Evolutionary conservation across 2,888 invertebrate genomes (phyloP).

Genomic region (Diarsia rubi): DNA sequence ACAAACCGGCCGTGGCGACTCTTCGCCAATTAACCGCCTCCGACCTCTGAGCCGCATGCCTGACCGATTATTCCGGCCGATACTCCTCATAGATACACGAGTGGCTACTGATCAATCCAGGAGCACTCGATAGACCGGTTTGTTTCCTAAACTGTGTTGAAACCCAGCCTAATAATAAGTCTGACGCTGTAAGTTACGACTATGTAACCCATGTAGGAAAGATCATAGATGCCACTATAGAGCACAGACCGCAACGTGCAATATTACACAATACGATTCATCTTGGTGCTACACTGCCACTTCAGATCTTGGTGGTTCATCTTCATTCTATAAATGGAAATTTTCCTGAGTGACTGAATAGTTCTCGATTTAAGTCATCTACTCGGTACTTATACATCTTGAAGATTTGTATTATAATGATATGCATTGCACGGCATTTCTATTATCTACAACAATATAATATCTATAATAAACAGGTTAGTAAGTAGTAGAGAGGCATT

Average conservation of each 20-base stretch:
- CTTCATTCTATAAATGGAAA: conserved; percentile 34
- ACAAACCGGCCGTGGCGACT: conserved; percentile 84
- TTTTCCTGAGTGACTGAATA: neutral
- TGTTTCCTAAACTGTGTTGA: conserved; percentile 50
- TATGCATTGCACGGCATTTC: conserved; percentile 4
- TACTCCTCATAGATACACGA: conserved; percentile 79
- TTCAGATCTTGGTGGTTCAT: conserved; percentile 49
- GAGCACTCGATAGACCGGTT: conserved; percentile 60
- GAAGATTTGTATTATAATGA: conserved; percentile 3
- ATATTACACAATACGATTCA: conserved; percentile 64
- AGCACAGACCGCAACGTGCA: conserved; percentile 64
- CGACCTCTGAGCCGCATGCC: conserved; percentile 85
- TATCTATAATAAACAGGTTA: conserved; percentile 13
- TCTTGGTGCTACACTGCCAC: conserved; percentile 62
- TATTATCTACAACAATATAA: neutral
- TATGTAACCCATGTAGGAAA: conserved; percentile 46
- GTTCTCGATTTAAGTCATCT: conserved; percentile 4
- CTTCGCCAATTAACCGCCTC: conserved; percentile 89
- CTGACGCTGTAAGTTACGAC: conserved; percentile 20
- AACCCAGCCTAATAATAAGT: conserved; percentile 42
- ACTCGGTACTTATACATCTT: neutral
- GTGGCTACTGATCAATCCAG: conserved; percentile 61
- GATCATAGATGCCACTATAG: conserved; percentile 63
- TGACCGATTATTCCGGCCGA: conserved; percentile 74
- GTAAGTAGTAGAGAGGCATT: conserved; percentile 8